Percentiles rank a stretch among this genome's conserved stretches.
Evolutionary conservation across 2,888 invertebrate genomes (phyloP).

Genomic region (Tachystola acroxantha): DNA sequence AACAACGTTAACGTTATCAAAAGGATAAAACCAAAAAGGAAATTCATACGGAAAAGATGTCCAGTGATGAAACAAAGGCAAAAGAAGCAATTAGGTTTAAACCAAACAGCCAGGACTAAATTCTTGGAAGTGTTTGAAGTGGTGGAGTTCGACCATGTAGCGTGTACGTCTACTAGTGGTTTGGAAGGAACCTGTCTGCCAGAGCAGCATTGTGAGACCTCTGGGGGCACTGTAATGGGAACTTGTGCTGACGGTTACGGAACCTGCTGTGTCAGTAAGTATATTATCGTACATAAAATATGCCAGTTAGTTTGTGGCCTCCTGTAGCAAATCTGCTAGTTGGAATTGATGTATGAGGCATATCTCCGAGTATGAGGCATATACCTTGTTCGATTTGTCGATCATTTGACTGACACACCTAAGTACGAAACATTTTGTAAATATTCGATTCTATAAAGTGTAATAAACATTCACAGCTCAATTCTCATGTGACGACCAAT

Average conservation of each 20-base stretch:
- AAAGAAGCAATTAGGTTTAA: constrained; percentile 18
- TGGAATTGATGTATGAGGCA: too few relatives aligned
- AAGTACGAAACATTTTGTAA: too few relatives aligned
- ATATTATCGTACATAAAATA: too few relatives aligned
- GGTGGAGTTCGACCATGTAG: constrained; percentile 82
- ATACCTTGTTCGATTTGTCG: too few relatives aligned
- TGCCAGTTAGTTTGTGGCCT: too few relatives aligned
- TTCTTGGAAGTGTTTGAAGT: constrained; percentile 85
- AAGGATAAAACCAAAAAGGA: constrained; percentile 24
- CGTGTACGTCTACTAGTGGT: constrained; percentile 76
- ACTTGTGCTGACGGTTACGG: constrained; percentile 85
- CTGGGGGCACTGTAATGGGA: constrained; percentile 81
- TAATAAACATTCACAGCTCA: constrained; percentile 80
- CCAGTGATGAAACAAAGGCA: constrained; percentile 19
- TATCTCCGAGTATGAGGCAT: too few relatives aligned
- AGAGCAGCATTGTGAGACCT: constrained; percentile 80
- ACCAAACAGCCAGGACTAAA: constrained; percentile 27
- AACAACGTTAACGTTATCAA: constrained; percentile 26
- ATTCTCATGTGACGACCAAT: constrained; percentile 81
- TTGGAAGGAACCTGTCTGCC: constrained; percentile 85
- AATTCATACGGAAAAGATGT: constrained; percentile 32
- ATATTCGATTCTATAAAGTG: too few relatives aligned
- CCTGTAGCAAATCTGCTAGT: not conserved
- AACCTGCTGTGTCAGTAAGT: constrained; percentile 87
- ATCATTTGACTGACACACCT: too few relatives aligned